A percentile compares a stretch with the other conserved stretches of the same genome.
These are phyloP conservation scores for Pelobates fuscus DNA, from an alignment of 2,113 vertebrate species.

Conservation along the genomic window DNA sequence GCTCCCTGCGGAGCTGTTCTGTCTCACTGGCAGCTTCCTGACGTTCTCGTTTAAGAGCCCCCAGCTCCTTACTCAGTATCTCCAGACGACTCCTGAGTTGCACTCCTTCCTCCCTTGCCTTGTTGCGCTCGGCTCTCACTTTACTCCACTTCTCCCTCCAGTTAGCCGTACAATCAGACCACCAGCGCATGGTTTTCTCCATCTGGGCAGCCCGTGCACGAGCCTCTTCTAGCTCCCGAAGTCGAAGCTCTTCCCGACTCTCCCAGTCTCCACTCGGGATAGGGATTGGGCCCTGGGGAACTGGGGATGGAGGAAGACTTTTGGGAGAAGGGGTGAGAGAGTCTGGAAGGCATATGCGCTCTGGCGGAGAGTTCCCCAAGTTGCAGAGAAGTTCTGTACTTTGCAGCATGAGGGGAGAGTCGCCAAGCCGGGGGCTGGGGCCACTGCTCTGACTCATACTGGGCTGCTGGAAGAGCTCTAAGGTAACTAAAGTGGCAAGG, in stretches of 20 bases:
- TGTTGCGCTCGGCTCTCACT: constrained; percentile 90
- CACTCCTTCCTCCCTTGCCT: constrained; percentile 88
- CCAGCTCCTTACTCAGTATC: constrained; percentile 89
- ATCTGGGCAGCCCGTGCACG: constrained; percentile 90
- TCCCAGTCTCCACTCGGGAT: constrained; percentile 83
- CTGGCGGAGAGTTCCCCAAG: constrained; percentile 75
- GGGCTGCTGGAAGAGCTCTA: background rate
- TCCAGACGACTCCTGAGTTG: constrained; percentile 90
- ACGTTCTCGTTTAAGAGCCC: constrained; percentile 78
- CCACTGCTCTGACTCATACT: constrained; percentile 69
- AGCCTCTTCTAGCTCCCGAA: constrained; percentile 92
- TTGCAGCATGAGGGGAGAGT: constrained; percentile 67
- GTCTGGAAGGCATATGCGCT: constrained; percentile 77
- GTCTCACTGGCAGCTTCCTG: constrained; percentile 83
- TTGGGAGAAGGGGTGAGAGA: constrained; percentile 82
- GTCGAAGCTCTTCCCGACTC: constrained; percentile 89
- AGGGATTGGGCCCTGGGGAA: constrained; percentile 73
- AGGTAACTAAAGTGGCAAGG: background rate
- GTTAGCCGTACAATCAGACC: constrained; percentile 97
- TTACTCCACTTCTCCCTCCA: constrained; percentile 99
- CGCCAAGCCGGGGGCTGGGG: constrained; percentile 58
- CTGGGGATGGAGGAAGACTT: constrained; percentile 82
- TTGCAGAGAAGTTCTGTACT: constrained; percentile 74
- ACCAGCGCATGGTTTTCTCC: constrained; percentile 99
- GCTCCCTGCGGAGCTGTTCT: constrained; percentile 70